Percentiles rank a stretch among this genome's conserved stretches.
These are phyloP conservation scores for Corythucha ciliata DNA, from an alignment of 2,888 invertebrate species.

Conservation along the genomic window DNA sequence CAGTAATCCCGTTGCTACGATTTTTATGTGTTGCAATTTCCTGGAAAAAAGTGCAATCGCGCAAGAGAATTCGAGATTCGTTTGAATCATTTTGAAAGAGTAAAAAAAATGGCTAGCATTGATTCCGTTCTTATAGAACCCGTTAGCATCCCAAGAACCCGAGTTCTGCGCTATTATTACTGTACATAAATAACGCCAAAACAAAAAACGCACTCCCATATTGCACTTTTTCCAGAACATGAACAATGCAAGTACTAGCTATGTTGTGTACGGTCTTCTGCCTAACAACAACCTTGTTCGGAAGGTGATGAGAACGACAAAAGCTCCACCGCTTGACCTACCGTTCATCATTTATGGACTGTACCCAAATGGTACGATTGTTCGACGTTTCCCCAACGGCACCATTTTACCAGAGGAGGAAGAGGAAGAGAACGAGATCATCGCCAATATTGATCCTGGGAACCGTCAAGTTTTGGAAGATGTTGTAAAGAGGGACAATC, in stretches of 20 bases:
- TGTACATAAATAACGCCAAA: no score
- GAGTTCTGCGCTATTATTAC: no score
- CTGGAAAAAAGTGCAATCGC: no score
- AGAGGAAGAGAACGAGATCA: constrained; percentile 31
- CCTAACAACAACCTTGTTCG: constrained; percentile 70
- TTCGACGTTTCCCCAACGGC: constrained; percentile 71
- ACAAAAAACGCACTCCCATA: no score
- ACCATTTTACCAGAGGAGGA: constrained; percentile 57
- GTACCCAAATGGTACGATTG: constrained; percentile 66
- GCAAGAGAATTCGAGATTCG: no score
- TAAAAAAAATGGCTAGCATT: no score
- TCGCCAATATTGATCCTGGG: constrained; percentile 30
- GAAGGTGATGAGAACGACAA: constrained; percentile 59
- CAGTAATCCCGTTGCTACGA: no score
- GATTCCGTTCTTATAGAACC: no score
- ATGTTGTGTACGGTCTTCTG: constrained; percentile 63
- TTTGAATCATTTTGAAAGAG: no score
- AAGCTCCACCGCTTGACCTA: constrained; percentile 55
- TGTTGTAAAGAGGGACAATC: constrained; percentile 31
- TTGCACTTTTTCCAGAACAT: constrained; percentile 17
- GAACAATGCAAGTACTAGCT: no score
- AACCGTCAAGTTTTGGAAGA: constrained; percentile 29
- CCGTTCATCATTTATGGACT: constrained; percentile 67
- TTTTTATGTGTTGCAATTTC: no score
- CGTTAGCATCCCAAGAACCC: no score